Evolutionary conservation across 1,140 invertebrate genomes (phyloP).

Genomic region (Drosophila navojoa): DNA sequence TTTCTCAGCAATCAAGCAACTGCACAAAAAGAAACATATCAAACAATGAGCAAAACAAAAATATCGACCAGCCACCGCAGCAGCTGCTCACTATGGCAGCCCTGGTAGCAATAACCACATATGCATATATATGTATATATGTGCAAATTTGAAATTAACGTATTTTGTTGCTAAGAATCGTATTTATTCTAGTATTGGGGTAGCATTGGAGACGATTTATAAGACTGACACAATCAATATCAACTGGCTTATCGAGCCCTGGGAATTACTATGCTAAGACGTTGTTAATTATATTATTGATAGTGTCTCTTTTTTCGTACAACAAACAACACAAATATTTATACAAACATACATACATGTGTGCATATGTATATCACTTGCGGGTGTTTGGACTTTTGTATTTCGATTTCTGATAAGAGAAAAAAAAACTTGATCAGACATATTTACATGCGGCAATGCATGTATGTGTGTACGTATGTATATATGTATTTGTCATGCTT

Average conservation of each 20-base stretch:
- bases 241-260: constrained; percentile 53
- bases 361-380: constrained; percentile 42
- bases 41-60: not conserved
- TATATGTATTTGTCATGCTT: constrained; percentile 43
- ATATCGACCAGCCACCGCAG: constrained; percentile 25
- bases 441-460: constrained; percentile 33
- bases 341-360: not conserved
- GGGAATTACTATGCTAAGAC: constrained; percentile 66
- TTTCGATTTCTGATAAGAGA: constrained; percentile 73
- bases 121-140: not conserved
- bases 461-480: constrained; percentile 14
- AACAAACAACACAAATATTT: constrained; percentile 19
- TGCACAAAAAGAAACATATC: not conserved
- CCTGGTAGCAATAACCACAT: constrained; percentile 8
- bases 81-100: constrained; percentile 7
- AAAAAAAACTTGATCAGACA: constrained; percentile 56
- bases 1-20: constrained; percentile 2
- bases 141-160: constrained; percentile 22
- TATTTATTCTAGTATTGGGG: constrained; percentile 7
- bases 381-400: constrained; percentile 67
- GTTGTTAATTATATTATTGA: constrained; percentile 77
- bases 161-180: constrained; percentile 50
- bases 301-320: constrained; percentile 48
- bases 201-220: constrained; percentile 58
- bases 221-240: constrained; percentile 68